Evolutionary conservation across 2,888 invertebrate genomes (phyloP).

Genomic region (Quadriops clusia): DNA sequence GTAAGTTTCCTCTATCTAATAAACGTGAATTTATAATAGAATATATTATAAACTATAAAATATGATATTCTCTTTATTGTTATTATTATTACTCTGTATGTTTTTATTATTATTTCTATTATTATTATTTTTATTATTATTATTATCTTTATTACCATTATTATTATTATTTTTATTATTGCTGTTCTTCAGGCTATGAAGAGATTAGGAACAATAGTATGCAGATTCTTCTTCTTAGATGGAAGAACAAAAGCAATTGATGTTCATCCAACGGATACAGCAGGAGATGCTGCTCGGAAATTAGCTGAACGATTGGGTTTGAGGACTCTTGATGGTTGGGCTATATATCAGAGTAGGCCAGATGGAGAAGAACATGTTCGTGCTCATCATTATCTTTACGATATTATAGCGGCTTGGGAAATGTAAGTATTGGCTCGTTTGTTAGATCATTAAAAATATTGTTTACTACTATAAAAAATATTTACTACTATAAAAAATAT

Average conservation of each 20-base stretch:
- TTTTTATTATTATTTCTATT: too few relatives aligned
- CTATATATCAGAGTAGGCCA: slow-evolving; percentile 79
- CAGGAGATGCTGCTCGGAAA: slow-evolving; percentile 78
- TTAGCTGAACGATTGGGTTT: slow-evolving; percentile 81
- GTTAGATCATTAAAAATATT: too few relatives aligned
- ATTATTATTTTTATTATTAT: too few relatives aligned
- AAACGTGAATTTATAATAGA: too few relatives aligned
- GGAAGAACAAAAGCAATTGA: slow-evolving; percentile 91
- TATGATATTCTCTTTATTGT: too few relatives aligned
- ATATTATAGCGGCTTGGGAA: slow-evolving; percentile 92
- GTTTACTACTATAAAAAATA: too few relatives aligned
- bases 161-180: too few relatives aligned
- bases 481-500: too few relatives aligned
- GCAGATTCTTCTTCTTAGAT: slow-evolving; percentile 89
- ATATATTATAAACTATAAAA: too few relatives aligned
- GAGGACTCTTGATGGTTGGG: slow-evolving; percentile 82
- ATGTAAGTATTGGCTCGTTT: slow-evolving; percentile 45
- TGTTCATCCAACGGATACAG: slow-evolving; percentile 89
- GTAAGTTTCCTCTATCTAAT: too few relatives aligned
- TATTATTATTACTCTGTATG: too few relatives aligned
- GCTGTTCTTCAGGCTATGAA: slow-evolving; percentile 62
- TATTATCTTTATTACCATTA: too few relatives aligned
- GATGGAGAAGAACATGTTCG: slow-evolving; percentile 84
- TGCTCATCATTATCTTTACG: slow-evolving; percentile 84
- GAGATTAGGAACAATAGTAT: slow-evolving; percentile 81